Base-by-base conservation (phyloP, 2,888 invertebrate genomes). In the Gibbula magus region DNA sequence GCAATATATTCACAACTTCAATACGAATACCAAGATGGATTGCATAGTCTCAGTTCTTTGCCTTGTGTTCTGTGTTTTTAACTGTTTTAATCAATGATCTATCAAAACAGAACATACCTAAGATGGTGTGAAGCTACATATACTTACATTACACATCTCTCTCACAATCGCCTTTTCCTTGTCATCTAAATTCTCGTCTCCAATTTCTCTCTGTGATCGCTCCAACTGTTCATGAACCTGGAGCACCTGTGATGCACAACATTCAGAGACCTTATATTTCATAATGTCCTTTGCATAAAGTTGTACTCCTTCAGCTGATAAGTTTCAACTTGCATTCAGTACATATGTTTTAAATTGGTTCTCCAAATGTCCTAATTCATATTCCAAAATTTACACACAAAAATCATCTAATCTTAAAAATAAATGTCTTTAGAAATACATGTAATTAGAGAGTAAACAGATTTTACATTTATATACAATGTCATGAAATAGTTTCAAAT, bases 151-250 rank as follows among this genome's bases (percentile, higher is more conserved):
- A 93, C 98, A 98, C 98, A 98, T 98, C 94, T 98, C 98, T 88
- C 97, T 94, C 75, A 98, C 97, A 79, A 98, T 94, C 4, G 98
- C 98, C 92, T 97, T 97, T 92, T 98, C 98, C 20, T 97, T 96
- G 88, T 97, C 96, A 83, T 87, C 89, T 25, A 90, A 82, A 56
- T 91, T 89, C 35, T 89, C 88, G 67, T 89, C 87, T 16, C 88
- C 88, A 32, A 88, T 84, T 32, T 89, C 86, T 25, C 86, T 84
- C 5, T 86, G 83, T 2, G 88, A 87, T 52, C 89, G 84, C 93
- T 97, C 96, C 84, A 97, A 94, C 89, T 96, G 96, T 93, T 98
- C 97, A 90, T 98, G 95, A 70, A 97, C 96, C 94, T 98, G 97
- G 84, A 98, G 94, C 85, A 98, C 92, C 91, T 92, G 78, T 29